Evolutionary conservation across 2,113 vertebrate genomes (phyloP), one percentile per base, ranked within the genome.

Genomic region (Platycercus adscitus): DNA sequence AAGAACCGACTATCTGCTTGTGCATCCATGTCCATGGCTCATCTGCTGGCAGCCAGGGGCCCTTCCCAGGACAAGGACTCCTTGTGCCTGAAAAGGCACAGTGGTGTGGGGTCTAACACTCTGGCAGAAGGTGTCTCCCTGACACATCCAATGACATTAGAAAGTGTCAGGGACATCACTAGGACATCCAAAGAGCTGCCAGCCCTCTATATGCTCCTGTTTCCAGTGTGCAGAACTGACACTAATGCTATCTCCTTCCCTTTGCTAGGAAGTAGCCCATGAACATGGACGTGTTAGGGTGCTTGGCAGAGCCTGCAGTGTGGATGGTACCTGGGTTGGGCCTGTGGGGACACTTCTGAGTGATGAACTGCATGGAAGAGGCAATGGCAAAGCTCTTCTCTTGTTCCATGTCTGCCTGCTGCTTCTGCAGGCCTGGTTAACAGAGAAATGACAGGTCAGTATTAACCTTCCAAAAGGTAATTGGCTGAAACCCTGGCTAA

Each of bases 401-500:
- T 66, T 88, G 60, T 71, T 91, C 92, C 47, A 35, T 72, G 47
- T 56, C 53, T 91, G 79, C 82, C 56, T 66, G 23, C 37, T 9
- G 9, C 72, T 80, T 82, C 79, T 96, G 92, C 49, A 94, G 88
- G 88, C 70, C 52, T 55, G 65, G 64, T 52, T 85, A 93, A 96
- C 76, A 66, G 77, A 84, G 88, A 90, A 91, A 13, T 15, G 33
- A 95, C 58, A 75, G 91, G 92, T 95, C 96, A 95, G 77, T 81
- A 95, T 96, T 96, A 96, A 95, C 94, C 79, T 97, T 96, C 77
- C 70, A 55, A 80, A 96, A 96, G 91, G 93, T 96, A 95, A 77
- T 28, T 55, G 93, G 86, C 94, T 96, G 95, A 96, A 97, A 94
- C 66, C 79, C 94, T 90, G 88, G 80, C 83, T 97, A 97, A 98